Evolutionary conservation across 2,797 vertebrate species (phyloP).

Genomic region (Lerista edwardsae): DNA sequence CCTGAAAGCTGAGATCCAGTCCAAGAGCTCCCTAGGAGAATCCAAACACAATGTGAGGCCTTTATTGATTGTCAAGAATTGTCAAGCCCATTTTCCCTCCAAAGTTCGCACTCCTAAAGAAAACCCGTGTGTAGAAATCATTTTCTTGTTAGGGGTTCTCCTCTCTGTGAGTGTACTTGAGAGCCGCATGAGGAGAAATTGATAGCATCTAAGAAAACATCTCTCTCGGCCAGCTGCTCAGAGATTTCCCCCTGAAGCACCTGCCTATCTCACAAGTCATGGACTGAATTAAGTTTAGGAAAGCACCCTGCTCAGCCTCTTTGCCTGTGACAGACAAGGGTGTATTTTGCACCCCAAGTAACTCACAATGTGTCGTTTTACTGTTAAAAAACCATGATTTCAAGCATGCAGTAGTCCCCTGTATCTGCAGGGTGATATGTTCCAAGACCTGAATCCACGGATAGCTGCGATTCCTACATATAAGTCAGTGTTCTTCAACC

Average conservation of each 20-base stretch:
- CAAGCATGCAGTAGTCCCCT: too few relatives aligned
- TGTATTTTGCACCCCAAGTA: neutral
- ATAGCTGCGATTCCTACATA: too few relatives aligned
- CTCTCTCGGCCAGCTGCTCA: slow-evolving; percentile 27
- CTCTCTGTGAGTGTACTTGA: neutral
- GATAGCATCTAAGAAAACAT: slow-evolving; percentile 32
- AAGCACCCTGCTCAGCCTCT: neutral
- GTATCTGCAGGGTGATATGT: too few relatives aligned
- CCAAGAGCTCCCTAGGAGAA: neutral
- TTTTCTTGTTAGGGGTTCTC: slow-evolving; percentile 12
- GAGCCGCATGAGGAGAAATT: slow-evolving; percentile 9
- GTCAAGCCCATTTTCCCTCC: neutral
- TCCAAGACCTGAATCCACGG: too few relatives aligned
- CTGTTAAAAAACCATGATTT: too few relatives aligned
- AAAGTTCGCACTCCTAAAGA: neutral
- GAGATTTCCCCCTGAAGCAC: slow-evolving; percentile 2
- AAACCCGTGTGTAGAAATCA: neutral
- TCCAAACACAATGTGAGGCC: neutral
- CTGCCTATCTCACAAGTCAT: neutral
- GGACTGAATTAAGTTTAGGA: neutral
- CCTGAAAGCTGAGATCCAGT: neutral
- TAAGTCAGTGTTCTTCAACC: too few relatives aligned
- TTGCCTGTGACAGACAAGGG: neutral
- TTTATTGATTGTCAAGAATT: neutral
- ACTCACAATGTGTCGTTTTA: neutral